A percentile compares a stretch with the other conserved stretches of the same genome.
phyloP scores from a whole-genome alignment of 2,797 vertebrate species.

The Premnoplex brunnescens region DNA sequence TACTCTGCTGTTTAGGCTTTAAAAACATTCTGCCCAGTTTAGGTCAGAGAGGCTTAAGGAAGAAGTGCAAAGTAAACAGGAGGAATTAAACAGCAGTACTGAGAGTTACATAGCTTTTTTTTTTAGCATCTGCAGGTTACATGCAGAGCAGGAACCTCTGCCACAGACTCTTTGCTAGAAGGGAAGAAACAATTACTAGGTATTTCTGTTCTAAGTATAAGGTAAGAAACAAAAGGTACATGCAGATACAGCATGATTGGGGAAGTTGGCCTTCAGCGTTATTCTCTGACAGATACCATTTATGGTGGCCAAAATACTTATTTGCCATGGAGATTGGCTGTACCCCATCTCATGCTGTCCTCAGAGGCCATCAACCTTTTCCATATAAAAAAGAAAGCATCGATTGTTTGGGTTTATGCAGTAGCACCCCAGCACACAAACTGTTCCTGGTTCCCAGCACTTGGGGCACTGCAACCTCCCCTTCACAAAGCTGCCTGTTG shows the following conservation, averaged over 20 bases:
- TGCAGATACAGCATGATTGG: background rate
- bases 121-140: background rate
- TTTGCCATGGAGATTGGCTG: background rate
- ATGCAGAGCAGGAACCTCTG: background rate
- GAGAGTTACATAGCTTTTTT: background rate
- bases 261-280: background rate
- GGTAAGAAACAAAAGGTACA: background rate
- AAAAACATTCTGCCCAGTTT: background rate
- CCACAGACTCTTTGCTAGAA: background rate
- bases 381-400: background rate
- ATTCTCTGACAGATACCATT: background rate
- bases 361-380: background rate
- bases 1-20: background rate
- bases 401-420: background rate
- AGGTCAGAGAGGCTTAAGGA: background rate
- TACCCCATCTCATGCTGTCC: background rate
- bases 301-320: background rate
- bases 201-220: background rate
- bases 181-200: background rate
- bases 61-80: background rate
- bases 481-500: background rate
- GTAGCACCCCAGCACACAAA: background rate
- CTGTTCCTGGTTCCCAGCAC: background rate
- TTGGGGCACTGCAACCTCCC: background rate
- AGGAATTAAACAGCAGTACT: background rate